Evolutionary conservation across 2,113 vertebrate species (phyloP).

Genomic region (Eclectus roratus): DNA sequence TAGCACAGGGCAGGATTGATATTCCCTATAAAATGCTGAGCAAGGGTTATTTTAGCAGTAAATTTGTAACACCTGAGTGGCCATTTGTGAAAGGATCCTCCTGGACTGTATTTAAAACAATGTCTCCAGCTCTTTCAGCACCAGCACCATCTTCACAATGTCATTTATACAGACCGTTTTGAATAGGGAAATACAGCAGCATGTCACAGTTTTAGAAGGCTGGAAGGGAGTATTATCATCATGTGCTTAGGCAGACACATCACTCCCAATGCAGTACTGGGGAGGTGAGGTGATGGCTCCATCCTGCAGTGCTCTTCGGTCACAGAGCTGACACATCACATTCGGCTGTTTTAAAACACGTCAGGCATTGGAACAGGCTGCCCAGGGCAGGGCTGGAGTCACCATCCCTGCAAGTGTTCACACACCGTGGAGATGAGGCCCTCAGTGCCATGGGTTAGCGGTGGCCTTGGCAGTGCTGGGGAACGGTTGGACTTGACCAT

Average conservation of each 20-base stretch:
- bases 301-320: accelerated
- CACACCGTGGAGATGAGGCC: not conserved
- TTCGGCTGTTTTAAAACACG: not conserved
- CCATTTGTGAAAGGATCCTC: not conserved
- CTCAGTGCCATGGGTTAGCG: not conserved
- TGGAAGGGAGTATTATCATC: not conserved
- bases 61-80: not conserved
- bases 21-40: not conserved
- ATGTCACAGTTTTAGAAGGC: not conserved
- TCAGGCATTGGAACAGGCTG: not conserved
- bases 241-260: not conserved
- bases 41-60: not conserved
- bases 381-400: not conserved
- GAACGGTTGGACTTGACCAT: not conserved
- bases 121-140: accelerated
- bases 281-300: not conserved
- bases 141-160: accelerated
- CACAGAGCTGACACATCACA: not conserved
- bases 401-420: not conserved
- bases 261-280: accelerated
- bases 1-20: not conserved
- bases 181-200: not conserved
- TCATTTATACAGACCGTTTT: accelerated
- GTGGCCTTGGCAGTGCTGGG: not conserved
- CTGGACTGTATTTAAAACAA: not conserved